Percentiles rank a stretch among this genome's conserved stretches.
Evolutionary conservation across 1,140 invertebrate species (phyloP).

Genomic region (Leucophenga varia): DNA sequence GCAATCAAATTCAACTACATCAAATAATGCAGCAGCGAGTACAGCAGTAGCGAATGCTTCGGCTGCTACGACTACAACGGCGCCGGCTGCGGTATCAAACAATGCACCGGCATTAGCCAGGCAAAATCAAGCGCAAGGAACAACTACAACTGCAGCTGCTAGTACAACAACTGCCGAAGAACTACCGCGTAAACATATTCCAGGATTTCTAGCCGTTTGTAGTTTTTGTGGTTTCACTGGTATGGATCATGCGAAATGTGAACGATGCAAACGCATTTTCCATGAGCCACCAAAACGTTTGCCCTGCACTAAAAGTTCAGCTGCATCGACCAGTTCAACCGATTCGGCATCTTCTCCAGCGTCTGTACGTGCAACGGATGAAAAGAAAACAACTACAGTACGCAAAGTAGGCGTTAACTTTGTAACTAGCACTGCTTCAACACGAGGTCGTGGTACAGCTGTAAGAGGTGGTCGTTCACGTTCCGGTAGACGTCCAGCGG

Average conservation of each 20-base stretch:
- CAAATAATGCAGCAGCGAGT: constrained; percentile 3
- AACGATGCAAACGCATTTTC: constrained; percentile 64
- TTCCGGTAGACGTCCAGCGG: constrained; percentile 46
- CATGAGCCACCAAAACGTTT: constrained; percentile 62
- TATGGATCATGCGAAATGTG: constrained; percentile 70
- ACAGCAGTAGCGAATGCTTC: neutral
- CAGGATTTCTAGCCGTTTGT: constrained; percentile 72
- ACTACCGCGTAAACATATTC: constrained; percentile 61
- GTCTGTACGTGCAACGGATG: constrained; percentile 39
- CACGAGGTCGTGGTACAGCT: constrained; percentile 27
- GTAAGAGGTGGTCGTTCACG: constrained; percentile 37
- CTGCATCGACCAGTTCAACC: constrained; percentile 33
- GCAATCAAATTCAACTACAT: constrained; percentile 13
- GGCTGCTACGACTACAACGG: constrained; percentile 6
- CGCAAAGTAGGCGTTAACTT: constrained; percentile 24
- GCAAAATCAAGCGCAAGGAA: constrained; percentile 9
- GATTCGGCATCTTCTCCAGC: constrained; percentile 49
- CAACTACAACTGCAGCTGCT: constrained; percentile 31
- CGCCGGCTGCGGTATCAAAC: constrained; percentile 15
- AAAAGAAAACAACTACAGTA: neutral
- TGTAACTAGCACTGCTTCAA: constrained; percentile 20
- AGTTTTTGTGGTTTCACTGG: constrained; percentile 71
- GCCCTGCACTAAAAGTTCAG: constrained; percentile 50
- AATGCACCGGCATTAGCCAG: constrained; percentile 22
- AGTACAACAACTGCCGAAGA: constrained; percentile 13